phyloP scores from a whole-genome alignment of 2,888 invertebrate species.

The Vesta saturnalis region DNA sequence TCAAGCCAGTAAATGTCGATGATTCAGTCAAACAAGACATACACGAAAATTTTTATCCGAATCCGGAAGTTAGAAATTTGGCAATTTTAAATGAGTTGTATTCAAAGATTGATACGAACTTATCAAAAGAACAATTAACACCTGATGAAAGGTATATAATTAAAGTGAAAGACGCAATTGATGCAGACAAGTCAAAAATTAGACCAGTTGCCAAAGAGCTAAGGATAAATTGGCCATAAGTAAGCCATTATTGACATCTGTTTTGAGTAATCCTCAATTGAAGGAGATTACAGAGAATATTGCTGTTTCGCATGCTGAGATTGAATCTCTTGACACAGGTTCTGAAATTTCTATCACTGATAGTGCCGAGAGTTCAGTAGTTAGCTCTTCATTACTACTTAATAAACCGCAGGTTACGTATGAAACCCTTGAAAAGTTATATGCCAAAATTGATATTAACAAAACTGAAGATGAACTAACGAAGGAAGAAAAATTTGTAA shows the following conservation, averaged over 20 bases:
- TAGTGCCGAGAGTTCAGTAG: constrained; percentile 30
- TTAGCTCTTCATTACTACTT: no score
- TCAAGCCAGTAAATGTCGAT: background rate
- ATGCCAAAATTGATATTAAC: constrained; percentile 47
- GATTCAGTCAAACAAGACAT: background rate
- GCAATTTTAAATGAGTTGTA: constrained; percentile 52
- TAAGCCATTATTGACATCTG: constrained; percentile 56
- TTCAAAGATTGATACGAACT: constrained; percentile 52
- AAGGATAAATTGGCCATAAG: constrained; percentile 57
- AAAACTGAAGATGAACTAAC: constrained; percentile 46
- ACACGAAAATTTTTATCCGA: constrained; percentile 41
- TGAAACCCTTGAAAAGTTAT: constrained; percentile 50
- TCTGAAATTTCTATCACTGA: constrained; percentile 50
- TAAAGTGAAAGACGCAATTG: constrained; percentile 54
- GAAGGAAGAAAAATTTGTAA: constrained; percentile 52
- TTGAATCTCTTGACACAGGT: no score
- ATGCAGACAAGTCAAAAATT: constrained; percentile 45
- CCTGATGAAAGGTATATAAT: constrained; percentile 54
- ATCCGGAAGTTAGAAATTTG: constrained; percentile 53
- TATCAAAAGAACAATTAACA: constrained; percentile 52
- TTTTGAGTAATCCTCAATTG: constrained; percentile 55
- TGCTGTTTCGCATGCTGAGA: background rate
- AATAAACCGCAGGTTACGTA: constrained; percentile 24
- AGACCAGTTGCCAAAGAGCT: constrained; percentile 54
- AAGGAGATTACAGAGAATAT: constrained; percentile 42